Percentiles rank a stretch among this genome's conserved stretches.
These are phyloP conservation scores for Julus scanicus DNA, from an alignment of 2,888 invertebrate genomes.

Conservation along the genomic window DNA sequence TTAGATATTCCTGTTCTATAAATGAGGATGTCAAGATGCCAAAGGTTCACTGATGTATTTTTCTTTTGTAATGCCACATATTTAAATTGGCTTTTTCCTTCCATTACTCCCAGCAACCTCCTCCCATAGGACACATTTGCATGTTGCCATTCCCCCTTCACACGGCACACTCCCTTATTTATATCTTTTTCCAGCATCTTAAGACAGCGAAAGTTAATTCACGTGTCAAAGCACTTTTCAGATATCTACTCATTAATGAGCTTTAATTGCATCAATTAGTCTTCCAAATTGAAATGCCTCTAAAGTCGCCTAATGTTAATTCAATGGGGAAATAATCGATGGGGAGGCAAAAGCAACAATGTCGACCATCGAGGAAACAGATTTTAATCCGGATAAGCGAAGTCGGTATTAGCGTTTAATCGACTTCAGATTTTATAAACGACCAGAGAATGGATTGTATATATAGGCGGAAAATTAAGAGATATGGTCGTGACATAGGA, in stretches of 20 bases:
- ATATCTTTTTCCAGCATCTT: slow-evolving; percentile 22
- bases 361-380: no score
- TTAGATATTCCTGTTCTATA: background rate
- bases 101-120: background rate
- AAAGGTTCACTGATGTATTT: slow-evolving; percentile 15
- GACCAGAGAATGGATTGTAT: no score
- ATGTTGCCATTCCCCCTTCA: background rate
- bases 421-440: no score
- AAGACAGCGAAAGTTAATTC: slow-evolving; percentile 13
- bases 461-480: no score
- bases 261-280: slow-evolving; percentile 28
- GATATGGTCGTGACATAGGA: no score
- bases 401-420: no score
- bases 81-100: background rate
- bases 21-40: slow-evolving; percentile 19
- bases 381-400: no score
- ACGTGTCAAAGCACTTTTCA: slow-evolving; percentile 21
- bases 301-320: background rate
- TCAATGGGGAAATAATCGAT: slow-evolving; percentile 21
- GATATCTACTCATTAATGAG: slow-evolving; percentile 25
- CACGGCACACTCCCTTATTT: background rate
- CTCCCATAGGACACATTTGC: background rate
- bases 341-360: background rate
- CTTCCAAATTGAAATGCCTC: slow-evolving; percentile 11
- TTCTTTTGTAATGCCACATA: background rate